Evolutionary conservation across 1,140 invertebrate genomes (phyloP), one percentile per base, ranked within the genome.

Genomic region (Palaemon carinicauda): DNA sequence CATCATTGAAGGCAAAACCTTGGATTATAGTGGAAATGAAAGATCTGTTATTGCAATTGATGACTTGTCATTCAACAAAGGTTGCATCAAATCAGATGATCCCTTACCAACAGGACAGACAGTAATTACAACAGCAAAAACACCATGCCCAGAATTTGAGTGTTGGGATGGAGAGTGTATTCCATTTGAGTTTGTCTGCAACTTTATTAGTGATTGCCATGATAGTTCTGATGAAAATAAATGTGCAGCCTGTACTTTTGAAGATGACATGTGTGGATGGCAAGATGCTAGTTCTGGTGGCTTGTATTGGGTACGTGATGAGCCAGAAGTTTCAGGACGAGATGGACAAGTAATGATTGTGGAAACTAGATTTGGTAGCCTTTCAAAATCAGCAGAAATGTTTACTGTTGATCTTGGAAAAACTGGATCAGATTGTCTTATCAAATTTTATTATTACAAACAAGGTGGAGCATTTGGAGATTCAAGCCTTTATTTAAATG

Each of bases 241-340:
- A 27, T 87, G 85, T 77, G 85, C 85, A 3, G 85, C 81, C 15
- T 87, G 85, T 60, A 65, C 52, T 41, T 87, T 87, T 81, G 85
- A 87, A 29, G 41, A 53, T 7, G 51, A 51, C 50, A 69, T 53
- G 27, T 87, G 85, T 87, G 85, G 85, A 15, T 87, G 85, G 85
- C 19, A 50, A 9, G 85, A 87, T 60, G 31, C 27, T 17, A 87
- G 85, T 82, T 12, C 24, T 60, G 85, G 85, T 27, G 31, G 27
- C 19, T 87, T 81, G 24, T 52, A 54, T 27, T 87, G 85, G 85
- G 31, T 27, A 50, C 33, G 33, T 19, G 69, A 82, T 14, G 79
- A 87, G 29, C 29, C 77, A 17, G 15, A 41, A 27, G 52, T 29
- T 19, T 19, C 33, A 2, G 56, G 71, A 0, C 31, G 71, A 29